These are phyloP conservation scores for Ischnus inquisitorius DNA, from an alignment of 2,888 invertebrate species.

Conservation along the genomic window DNA sequence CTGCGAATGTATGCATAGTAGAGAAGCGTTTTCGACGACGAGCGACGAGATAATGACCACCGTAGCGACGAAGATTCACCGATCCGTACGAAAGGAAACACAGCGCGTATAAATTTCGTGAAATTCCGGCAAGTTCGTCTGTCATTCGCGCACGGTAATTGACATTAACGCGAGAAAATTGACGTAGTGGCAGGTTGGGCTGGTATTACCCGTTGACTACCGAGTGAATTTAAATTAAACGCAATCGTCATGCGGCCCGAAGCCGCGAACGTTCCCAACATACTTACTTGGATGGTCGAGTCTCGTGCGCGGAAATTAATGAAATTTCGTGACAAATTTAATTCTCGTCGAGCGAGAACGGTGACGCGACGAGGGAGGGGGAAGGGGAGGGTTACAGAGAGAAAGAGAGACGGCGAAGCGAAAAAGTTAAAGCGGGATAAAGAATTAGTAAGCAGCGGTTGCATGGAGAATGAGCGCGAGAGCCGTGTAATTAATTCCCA, in stretches of 20 bases:
- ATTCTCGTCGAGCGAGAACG: slow-evolving; percentile 49
- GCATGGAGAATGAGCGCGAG: slow-evolving; percentile 36
- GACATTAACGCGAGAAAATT: not conserved
- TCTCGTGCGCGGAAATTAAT: slow-evolving; percentile 65
- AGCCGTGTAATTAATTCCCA: slow-evolving; percentile 64
- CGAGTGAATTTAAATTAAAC: slow-evolving; percentile 66
- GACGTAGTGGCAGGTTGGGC: not conserved
- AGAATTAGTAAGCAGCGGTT: slow-evolving; percentile 61
- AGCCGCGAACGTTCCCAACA: slow-evolving; percentile 36
- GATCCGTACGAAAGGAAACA: not conserved
- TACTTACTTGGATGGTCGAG: slow-evolving; percentile 27
- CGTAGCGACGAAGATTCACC: not conserved
- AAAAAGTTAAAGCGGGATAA: slow-evolving; percentile 38
- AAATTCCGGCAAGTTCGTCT: not conserved
- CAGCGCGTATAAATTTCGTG: not conserved
- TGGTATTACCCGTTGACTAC: not conserved
- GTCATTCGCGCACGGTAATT: not conserved
- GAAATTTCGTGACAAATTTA: slow-evolving; percentile 70
- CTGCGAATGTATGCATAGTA: no score
- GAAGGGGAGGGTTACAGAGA: slow-evolving; percentile 16
- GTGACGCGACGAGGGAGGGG: slow-evolving; percentile 22
- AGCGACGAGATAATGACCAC: no score
- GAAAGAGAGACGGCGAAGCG: not conserved
- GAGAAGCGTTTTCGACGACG: no score
- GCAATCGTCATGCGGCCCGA: slow-evolving; percentile 60